Conservation (phyloP, 2,888 invertebrate species). For the Julus scanicus region DNA sequence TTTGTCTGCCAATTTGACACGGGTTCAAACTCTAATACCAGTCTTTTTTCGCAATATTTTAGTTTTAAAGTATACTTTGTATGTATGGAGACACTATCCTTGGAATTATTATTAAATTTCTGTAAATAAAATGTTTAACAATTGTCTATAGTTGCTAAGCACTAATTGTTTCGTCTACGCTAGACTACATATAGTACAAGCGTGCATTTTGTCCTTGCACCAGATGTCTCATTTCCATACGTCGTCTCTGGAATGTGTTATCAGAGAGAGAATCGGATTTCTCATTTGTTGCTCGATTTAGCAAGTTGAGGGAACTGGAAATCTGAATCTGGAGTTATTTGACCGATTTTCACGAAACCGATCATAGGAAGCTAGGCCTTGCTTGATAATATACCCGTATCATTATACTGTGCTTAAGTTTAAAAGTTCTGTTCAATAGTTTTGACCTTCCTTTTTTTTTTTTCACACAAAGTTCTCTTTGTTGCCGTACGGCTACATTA, state of each 20-base stretch:
- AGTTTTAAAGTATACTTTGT: too few relatives aligned
- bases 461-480: too few relatives aligned
- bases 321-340: neutral
- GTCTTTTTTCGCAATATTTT: too few relatives aligned
- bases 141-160: neutral
- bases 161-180: neutral
- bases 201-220: neutral
- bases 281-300: neutral
- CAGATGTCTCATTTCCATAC: slow-evolving; percentile 30
- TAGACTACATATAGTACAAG: neutral
- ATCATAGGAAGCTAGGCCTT: too few relatives aligned
- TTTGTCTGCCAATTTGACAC: too few relatives aligned
- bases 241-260: slow-evolving; percentile 15
- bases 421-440: too few relatives aligned
- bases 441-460: too few relatives aligned
- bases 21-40: too few relatives aligned
- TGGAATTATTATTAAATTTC: neutral
- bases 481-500: neutral
- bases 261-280: neutral
- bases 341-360: neutral
- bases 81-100: too few relatives aligned
- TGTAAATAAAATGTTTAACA: neutral
- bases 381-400: too few relatives aligned
- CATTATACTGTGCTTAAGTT: too few relatives aligned
- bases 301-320: neutral